Conservation (phyloP, 92 coral and sea anemone genomes). For the Umimayanthus kanabou region DNA sequence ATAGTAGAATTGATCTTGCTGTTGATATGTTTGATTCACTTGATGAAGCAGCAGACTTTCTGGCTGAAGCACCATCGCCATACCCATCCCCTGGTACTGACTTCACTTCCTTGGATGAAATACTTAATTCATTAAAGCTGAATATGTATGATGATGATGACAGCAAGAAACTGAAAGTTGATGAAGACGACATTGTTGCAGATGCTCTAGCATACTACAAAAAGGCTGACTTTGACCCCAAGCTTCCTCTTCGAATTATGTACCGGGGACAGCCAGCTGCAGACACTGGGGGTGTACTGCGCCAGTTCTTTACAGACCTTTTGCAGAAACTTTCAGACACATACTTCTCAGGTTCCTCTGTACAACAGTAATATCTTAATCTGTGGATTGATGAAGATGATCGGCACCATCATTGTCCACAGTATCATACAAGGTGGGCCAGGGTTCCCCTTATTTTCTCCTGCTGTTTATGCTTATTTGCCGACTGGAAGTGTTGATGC, state of each 20-base stretch:
- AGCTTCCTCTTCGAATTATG: constrained; percentile 15
- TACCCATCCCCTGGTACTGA: constrained; percentile 26
- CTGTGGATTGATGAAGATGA: no score
- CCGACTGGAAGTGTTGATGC: no score
- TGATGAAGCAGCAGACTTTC: constrained; percentile 24
- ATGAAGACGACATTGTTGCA: constrained; percentile 12
- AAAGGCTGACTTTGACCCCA: constrained; percentile 14
- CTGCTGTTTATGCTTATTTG: no score
- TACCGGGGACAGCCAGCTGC: constrained; percentile 26
- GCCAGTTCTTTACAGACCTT: no score
- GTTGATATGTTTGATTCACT: neutral
- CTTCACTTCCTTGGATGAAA: neutral
- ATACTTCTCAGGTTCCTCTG: no score
- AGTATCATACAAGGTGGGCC: no score
- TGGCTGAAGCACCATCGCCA: constrained; percentile 16
- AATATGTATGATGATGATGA: no score
- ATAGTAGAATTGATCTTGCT: constrained; percentile 6
- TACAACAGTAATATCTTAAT: no score
- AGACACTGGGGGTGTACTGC: constrained; percentile 45
- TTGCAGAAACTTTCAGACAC: no score
- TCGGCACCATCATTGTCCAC: no score
- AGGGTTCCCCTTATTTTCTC: no score
- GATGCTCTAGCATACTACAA: constrained; percentile 29
- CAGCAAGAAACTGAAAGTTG: constrained; percentile 20
- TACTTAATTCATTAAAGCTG: neutral